Evolutionary conservation across 1,140 invertebrate species (phyloP).

Genomic region (Drosophila nigrodunni): DNA sequence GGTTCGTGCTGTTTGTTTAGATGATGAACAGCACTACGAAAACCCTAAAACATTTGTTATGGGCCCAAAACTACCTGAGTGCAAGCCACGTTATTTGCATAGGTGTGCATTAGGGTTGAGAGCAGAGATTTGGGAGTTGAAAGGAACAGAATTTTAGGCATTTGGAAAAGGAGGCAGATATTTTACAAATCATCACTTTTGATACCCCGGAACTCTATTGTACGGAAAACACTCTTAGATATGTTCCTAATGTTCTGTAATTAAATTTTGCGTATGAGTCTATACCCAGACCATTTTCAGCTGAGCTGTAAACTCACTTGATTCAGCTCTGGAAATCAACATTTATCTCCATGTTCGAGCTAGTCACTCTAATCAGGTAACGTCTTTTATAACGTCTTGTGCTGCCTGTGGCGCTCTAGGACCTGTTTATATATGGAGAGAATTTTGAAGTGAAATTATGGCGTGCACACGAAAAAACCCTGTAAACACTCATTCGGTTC

Average conservation of each 20-base stretch:
- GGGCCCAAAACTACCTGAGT: conserved; percentile 39
- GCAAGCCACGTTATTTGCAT: conserved; percentile 34
- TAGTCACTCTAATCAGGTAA: conserved; percentile 4
- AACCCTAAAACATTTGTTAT: neutral
- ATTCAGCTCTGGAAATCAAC: neutral
- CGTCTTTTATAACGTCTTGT: neutral
- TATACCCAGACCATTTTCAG: too few species aligned
- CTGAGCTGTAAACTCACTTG: neutral
- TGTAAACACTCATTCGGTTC: neutral
- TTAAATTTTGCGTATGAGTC: too few species aligned
- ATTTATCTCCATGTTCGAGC: conserved; percentile 2
- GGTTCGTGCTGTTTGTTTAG: conserved; percentile 34
- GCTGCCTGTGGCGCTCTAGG: neutral
- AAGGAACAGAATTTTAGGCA: too few species aligned
- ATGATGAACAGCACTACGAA: conserved; percentile 10
- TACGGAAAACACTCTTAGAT: too few species aligned
- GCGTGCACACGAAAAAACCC: neutral
- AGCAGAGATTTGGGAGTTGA: neutral
- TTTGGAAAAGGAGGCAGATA: too few species aligned
- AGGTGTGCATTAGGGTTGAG: conserved; percentile 10
- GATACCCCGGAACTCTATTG: too few species aligned
- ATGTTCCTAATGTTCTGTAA: too few species aligned
- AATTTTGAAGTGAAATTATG: neutral
- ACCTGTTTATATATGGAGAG: conserved; percentile 16
- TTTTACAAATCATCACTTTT: too few species aligned